A percentile compares a stretch with the other conserved stretches of the same genome.
Evolutionary conservation across 2,888 invertebrate genomes (phyloP).

Genomic region (Pedicia rivosa): DNA sequence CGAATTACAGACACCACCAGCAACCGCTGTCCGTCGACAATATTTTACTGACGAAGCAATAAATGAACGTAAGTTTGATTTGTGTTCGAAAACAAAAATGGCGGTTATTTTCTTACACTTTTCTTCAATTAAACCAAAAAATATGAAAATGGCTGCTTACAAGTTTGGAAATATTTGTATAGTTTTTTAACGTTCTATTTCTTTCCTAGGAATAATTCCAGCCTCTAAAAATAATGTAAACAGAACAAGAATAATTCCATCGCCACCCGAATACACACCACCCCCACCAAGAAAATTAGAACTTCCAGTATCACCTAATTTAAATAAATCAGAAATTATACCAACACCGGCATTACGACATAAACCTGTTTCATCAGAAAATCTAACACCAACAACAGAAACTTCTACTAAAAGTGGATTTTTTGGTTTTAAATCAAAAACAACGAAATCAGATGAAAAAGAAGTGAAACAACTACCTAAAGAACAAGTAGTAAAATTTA

Average conservation of each 20-base stretch:
- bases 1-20: no score
- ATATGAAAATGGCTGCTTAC: no score
- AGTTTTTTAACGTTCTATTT: no score
- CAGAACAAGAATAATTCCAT: background rate
- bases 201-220: no score
- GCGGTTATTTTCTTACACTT: no score
- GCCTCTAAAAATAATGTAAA: no score
- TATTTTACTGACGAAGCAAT: no score
- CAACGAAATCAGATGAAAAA: background rate
- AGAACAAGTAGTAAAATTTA: background rate
- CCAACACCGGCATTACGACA: background rate
- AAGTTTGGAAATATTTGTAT: no score
- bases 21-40: no score
- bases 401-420: background rate
- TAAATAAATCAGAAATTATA: background rate
- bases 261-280: background rate
- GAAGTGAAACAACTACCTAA: background rate
- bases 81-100: no score
- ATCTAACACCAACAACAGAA: background rate
- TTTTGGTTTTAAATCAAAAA: background rate
- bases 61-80: no score
- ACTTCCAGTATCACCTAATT: background rate
- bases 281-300: background rate
- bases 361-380: background rate
- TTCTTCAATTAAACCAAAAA: no score